These are phyloP conservation scores for Ovis canadensis DNA, from an alignment of 2,113 vertebrate species.

Conservation along the genomic window DNA sequence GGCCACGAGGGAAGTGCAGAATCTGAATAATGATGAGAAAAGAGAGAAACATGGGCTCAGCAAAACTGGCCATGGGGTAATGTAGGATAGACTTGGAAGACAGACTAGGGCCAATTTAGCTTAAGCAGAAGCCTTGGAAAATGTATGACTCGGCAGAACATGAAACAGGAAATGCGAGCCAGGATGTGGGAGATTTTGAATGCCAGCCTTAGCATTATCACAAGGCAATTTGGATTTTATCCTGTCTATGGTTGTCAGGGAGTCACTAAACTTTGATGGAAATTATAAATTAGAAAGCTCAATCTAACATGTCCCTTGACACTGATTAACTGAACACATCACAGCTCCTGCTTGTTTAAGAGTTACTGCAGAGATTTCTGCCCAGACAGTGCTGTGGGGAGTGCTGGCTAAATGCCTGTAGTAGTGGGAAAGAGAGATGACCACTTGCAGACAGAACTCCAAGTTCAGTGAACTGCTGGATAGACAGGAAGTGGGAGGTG, in stretches of 20 bases:
- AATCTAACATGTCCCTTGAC: neutral
- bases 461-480: neutral
- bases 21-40: neutral
- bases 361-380: neutral
- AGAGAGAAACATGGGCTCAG: neutral
- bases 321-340: neutral
- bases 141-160: neutral
- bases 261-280: neutral
- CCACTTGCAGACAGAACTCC: neutral
- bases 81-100: neutral
- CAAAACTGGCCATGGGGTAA: neutral
- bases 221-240: constrained; percentile 6
- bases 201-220: neutral
- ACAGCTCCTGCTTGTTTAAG: neutral
- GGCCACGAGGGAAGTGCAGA: neutral
- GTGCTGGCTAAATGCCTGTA: neutral
- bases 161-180: neutral
- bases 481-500: neutral
- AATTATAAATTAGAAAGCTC: constrained; percentile 15
- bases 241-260: neutral
- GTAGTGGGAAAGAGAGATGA: neutral
- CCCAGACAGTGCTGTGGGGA: neutral
- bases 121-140: neutral
- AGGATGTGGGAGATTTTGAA: neutral
- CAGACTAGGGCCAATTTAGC: neutral